Percentiles rank a stretch among this genome's conserved stretches.
These are phyloP conservation scores for Potorous gilbertii DNA, from an alignment of 2,797 vertebrate species.

Conservation along the genomic window DNA sequence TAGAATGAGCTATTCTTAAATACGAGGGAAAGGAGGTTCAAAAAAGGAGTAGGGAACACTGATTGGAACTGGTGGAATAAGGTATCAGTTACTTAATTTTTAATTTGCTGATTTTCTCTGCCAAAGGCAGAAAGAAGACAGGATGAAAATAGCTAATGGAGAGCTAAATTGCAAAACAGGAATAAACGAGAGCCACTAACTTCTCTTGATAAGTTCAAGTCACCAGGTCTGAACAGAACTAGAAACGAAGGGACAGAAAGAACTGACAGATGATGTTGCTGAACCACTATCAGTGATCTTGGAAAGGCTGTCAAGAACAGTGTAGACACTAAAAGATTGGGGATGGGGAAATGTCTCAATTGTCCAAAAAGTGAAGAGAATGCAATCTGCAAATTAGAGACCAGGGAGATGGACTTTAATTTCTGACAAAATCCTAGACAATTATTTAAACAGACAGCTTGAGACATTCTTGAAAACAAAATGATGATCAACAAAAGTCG, in stretches of 20 bases:
- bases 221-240: not conserved
- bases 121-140: not conserved
- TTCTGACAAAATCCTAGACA: not conserved
- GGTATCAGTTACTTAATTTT: not conserved
- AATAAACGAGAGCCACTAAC: not conserved
- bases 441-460: not conserved
- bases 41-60: not conserved
- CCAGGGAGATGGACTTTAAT: not conserved
- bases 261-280: not conserved
- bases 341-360: not conserved
- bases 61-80: not conserved
- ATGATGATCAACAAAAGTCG: not conserved
- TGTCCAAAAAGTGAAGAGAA: not conserved
- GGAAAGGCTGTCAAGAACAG: not conserved
- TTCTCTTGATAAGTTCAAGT: not conserved
- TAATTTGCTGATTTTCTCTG: not conserved
- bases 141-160: not conserved
- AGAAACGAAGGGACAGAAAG: not conserved
- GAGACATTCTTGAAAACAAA: not conserved
- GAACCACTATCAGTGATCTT: not conserved
- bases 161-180: not conserved
- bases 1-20: not conserved
- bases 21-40: not conserved
- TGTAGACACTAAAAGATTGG: not conserved
- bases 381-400: not conserved